Conservation (phyloP, 1,140 invertebrate species). For the Zeugodacus cucurbitae region DNA sequence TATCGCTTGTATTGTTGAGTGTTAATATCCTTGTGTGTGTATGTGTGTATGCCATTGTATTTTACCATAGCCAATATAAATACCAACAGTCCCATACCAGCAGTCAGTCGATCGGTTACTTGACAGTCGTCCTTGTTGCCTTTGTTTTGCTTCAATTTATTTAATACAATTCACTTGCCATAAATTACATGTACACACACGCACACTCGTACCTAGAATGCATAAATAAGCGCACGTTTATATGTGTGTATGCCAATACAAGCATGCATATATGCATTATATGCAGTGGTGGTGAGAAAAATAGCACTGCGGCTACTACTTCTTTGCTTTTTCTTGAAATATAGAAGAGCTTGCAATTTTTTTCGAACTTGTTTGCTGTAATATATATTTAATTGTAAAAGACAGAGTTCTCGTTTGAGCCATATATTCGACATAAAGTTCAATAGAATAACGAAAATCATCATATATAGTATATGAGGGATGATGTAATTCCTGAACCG, state of each 20-base stretch:
- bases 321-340: no score
- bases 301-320: no score
- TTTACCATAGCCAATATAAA: background rate
- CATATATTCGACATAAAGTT: no score
- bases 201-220: background rate
- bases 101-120: background rate
- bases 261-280: background rate
- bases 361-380: no score
- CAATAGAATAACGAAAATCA: no score
- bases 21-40: background rate
- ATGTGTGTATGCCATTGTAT: background rate
- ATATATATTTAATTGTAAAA: no score
- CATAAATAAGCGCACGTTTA: background rate
- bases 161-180: conserved; percentile 33
- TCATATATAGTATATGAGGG: no score
- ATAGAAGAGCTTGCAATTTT: no score
- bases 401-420: no score
- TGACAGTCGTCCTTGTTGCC: conserved; percentile 33
- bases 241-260: background rate
- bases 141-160: conserved; percentile 36
- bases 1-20: background rate
- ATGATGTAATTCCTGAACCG: no score
- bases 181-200: background rate
- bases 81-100: background rate
- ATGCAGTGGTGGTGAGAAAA: no score